Evolutionary conservation across 2,888 invertebrate species (phyloP).

Genomic region (Lithosia quadra): DNA sequence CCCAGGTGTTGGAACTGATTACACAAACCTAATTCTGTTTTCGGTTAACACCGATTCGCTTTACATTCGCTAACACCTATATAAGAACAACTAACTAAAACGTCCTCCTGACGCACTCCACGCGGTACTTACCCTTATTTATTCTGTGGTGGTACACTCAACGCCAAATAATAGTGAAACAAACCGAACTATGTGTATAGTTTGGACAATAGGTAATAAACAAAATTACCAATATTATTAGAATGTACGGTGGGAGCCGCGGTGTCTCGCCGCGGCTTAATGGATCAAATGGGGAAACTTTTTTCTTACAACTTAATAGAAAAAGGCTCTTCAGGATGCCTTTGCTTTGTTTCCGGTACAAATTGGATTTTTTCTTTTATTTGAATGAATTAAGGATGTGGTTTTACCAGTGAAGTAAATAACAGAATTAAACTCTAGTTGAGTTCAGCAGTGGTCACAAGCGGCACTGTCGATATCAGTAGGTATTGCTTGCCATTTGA

Average conservation of each 20-base stretch:
- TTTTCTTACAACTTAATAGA: constrained; percentile 60
- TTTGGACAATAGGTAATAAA: background rate
- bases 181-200: background rate
- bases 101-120: background rate
- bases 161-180: background rate
- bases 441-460: background rate
- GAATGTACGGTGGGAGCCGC: constrained; percentile 37
- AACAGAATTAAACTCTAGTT: background rate
- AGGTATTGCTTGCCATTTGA: too few relatives aligned
- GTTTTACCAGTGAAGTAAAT: constrained; percentile 8
- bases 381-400: constrained; percentile 57
- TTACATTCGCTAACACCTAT: too few relatives aligned
- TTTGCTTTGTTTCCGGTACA: constrained; percentile 61
- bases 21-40: too few relatives aligned
- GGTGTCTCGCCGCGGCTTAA: constrained; percentile 51
- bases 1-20: too few relatives aligned
- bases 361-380: constrained; percentile 57
- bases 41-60: too few relatives aligned
- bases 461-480: background rate
- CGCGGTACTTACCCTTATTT: too few relatives aligned
- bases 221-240: constrained; percentile 38
- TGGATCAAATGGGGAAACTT: constrained; percentile 63
- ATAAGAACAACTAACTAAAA: too few relatives aligned
- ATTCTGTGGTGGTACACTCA: too few relatives aligned
- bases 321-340: constrained; percentile 52